These are phyloP conservation scores for Archips xylosteana DNA, from an alignment of 2,888 invertebrate species.

Conservation along the genomic window DNA sequence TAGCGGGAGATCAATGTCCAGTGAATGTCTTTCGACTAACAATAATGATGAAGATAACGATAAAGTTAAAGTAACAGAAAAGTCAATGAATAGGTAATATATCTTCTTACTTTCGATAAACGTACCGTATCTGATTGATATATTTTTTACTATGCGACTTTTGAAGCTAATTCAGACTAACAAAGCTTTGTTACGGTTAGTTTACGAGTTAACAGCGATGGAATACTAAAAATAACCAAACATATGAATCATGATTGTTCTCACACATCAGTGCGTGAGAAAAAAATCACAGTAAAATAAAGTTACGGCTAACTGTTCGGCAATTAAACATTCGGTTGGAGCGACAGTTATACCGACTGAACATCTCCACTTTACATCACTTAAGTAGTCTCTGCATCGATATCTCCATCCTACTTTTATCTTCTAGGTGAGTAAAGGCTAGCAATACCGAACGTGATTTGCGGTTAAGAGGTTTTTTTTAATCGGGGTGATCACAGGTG, in stretches of 20 bases:
- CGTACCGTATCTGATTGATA: neutral
- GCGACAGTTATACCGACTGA: constrained; percentile 75
- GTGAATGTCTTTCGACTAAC: too few relatives aligned
- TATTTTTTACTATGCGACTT: neutral
- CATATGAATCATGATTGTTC: constrained; percentile 61
- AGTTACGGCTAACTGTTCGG: constrained; percentile 74
- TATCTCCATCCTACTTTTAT: constrained; percentile 18
- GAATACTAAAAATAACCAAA: constrained; percentile 32
- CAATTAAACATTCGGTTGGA: constrained; percentile 77
- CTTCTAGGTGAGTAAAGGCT: constrained; percentile 8
- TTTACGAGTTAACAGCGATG: neutral
- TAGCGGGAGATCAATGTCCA: too few relatives aligned
- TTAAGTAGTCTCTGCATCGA: neutral
- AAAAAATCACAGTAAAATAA: constrained; percentile 69
- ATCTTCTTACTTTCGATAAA: too few relatives aligned
- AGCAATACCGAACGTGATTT: constrained; percentile 17
- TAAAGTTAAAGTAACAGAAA: too few relatives aligned
- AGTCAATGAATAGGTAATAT: too few relatives aligned
- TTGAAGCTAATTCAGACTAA: neutral
- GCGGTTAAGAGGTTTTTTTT: constrained; percentile 10
- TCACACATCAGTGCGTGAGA: constrained; percentile 79
- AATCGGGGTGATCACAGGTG: constrained; percentile 68
- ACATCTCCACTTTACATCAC: constrained; percentile 55
- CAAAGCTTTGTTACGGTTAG: constrained; percentile 1
- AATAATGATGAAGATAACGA: too few relatives aligned